Base-by-base conservation (phyloP, 2,888 invertebrate genomes). In the Synergus gifuensis region DNA sequence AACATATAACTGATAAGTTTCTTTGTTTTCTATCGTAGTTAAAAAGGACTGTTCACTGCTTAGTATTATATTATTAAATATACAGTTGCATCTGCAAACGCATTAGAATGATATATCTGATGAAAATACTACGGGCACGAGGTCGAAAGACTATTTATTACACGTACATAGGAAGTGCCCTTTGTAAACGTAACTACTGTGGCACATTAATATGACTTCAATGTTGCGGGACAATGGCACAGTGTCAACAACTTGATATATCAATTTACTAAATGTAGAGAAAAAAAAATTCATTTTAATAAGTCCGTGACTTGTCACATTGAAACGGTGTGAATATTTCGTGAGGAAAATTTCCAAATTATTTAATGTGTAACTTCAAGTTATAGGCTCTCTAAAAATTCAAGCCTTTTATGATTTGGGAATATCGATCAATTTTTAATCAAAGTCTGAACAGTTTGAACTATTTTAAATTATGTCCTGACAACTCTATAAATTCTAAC, bases 111-210 rank as follows among this genome's bases (percentile, higher is more conserved):
- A 54, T 46, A 46, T 28, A 22, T 22, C 36, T n/a, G 36, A 36
- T 73, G 54, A 58, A 40, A 73, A 73, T 11, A 40, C n/a, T 73
- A 58, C 54, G 73, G 73, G 73, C 73, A 54, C 54, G 73, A 54
- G 54, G 73, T 58, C 54, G 16, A 73, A 73, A n/a, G 36, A 73
- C 49, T 40, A 73, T 73, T 73, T 73, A 73, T 73, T 54, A 18
- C 54, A 73, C 9, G 54, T 58, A 54, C 36, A 40, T 73, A 73
- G 54, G 73, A 58, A 73, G 54, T 73, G 9, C 54, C 36, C 54
- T 58, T 73, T 40, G 54, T 73, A 54, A 46, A 54, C 28, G 36
- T 73, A 49, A 40, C 36, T 73, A n/a, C 36, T 28, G n/a, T 40
- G n/a, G 36, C 54, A n/a, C 73, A 73, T 54, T 54, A 73, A 54